phyloP scores from a whole-genome alignment of 37 sponge, comb jelly and placozoan species.

The Mnemiopsis leidyi region DNA sequence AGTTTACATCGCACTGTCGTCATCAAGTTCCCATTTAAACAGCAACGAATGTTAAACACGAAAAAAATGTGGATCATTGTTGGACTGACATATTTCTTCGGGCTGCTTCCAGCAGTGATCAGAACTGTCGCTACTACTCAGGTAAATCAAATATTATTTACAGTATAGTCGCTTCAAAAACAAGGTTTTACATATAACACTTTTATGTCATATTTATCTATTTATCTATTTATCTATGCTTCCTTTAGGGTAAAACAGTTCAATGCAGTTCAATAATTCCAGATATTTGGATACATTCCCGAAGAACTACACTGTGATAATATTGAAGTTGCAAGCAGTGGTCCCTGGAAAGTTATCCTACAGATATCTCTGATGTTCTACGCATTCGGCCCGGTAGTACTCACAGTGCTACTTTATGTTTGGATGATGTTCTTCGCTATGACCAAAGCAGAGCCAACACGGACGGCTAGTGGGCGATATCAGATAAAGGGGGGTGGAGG shows the following conservation, averaged over 20 bases:
- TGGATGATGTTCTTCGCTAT: slow-evolving; percentile 63
- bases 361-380: slow-evolving; percentile 25
- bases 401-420: slow-evolving; percentile 45
- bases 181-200: too few relatives aligned
- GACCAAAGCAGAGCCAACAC: slow-evolving; percentile 21
- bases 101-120: background rate
- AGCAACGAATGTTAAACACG: slow-evolving; percentile 12
- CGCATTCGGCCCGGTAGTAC: slow-evolving; percentile 5
- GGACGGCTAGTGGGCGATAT: background rate
- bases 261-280: too few relatives aligned
- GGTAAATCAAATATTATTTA: background rate
- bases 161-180: too few relatives aligned
- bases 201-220: too few relatives aligned
- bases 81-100: background rate
- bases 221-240: too few relatives aligned
- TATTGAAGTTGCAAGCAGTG: background rate
- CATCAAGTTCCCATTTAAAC: slow-evolving; percentile 48
- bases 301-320: slow-evolving; percentile 54
- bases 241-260: too few relatives aligned
- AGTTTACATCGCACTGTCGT: slow-evolving; percentile 26
- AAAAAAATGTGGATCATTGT: background rate
- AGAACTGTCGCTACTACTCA: slow-evolving; percentile 16
- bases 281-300: slow-evolving; percentile 46
- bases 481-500: background rate
- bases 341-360: slow-evolving; percentile 23